Percentiles rank a stretch among this genome's conserved stretches.
phyloP scores from a whole-genome alignment of 2,888 invertebrate species.

The Itoplectis maculator region DNA sequence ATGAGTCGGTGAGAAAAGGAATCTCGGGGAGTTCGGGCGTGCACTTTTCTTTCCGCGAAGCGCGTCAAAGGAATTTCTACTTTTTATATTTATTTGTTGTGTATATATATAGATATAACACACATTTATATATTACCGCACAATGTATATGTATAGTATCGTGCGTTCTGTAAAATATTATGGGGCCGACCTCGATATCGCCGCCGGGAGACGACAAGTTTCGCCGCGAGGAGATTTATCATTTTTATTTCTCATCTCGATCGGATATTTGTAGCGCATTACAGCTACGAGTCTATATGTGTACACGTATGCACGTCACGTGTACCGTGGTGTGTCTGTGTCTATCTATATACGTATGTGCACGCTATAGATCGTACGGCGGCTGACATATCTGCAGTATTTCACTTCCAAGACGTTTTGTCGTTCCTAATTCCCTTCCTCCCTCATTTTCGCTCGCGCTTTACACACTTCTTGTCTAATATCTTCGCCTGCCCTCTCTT shows the following conservation, averaged over 20 bases:
- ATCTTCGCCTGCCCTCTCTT: constrained; percentile 19
- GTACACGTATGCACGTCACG: not conserved
- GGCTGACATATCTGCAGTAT: constrained; percentile 22
- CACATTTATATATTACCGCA: no score
- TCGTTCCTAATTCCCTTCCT: constrained; percentile 38
- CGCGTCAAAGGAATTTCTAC: constrained; percentile 38
- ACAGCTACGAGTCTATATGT: not conserved
- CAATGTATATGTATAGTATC: constrained; percentile 14
- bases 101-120: no score
- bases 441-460: not conserved
- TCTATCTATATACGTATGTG: not conserved
- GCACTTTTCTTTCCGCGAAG: constrained; percentile 21
- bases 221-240: constrained; percentile 19
- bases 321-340: no score
- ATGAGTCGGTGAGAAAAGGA: not conserved
- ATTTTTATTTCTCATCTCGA: constrained; percentile 38
- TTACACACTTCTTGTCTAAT: constrained; percentile 41
- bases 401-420: constrained; percentile 31
- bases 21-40: constrained; percentile 8
- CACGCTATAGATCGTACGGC: not conserved
- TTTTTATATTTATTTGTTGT: constrained; percentile 25
- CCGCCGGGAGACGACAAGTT: constrained; percentile 12
- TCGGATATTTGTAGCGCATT: constrained; percentile 27
- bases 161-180: not conserved
- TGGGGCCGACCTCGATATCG: constrained; percentile 16